Evolutionary conservation across 2,113 vertebrate genomes (phyloP).

Genomic region (Amblyopsis rosae): DNA sequence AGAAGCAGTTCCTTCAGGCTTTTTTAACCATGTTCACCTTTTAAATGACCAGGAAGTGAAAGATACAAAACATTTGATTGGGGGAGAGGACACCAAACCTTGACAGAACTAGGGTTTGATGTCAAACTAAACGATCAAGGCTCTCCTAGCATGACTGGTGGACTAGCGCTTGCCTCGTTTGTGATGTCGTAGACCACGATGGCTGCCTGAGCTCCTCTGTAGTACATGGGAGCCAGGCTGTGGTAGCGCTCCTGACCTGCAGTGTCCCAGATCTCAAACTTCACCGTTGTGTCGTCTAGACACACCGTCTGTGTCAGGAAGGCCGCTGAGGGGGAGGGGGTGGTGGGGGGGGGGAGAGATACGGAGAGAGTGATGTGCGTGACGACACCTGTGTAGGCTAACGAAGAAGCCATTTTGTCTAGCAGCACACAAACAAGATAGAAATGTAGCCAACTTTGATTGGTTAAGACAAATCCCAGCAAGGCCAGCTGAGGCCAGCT

Average conservation of each 20-base stretch:
- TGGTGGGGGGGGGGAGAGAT: neutral
- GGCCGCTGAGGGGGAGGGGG: slow-evolving; percentile 79
- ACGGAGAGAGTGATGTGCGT: neutral
- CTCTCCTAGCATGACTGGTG: too few species aligned
- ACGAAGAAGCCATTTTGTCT: too few species aligned
- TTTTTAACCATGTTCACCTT: too few species aligned
- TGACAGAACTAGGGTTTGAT: neutral
- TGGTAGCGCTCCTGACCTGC: slow-evolving; percentile 98
- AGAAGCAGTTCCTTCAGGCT: too few species aligned
- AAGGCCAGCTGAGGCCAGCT: neutral
- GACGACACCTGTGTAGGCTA: neutral
- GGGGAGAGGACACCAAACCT: too few species aligned
- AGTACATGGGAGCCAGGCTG: too few species aligned
- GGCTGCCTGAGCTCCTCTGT: too few species aligned
- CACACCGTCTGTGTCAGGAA: slow-evolving; percentile 98
- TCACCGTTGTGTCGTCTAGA: slow-evolving; percentile 97
- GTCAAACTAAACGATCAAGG: neutral
- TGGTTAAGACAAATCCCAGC: neutral
- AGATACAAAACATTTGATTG: too few species aligned
- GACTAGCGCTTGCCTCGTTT: slow-evolving; percentile 82
- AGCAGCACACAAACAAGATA: neutral
- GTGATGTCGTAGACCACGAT: slow-evolving; percentile 87
- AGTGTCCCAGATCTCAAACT: slow-evolving; percentile 99
- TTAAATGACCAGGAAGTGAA: too few species aligned
- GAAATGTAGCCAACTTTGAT: too few species aligned